phyloP scores from a whole-genome alignment of 2,888 invertebrate genomes.

The Hirtodrosophila alboralis region DNA sequence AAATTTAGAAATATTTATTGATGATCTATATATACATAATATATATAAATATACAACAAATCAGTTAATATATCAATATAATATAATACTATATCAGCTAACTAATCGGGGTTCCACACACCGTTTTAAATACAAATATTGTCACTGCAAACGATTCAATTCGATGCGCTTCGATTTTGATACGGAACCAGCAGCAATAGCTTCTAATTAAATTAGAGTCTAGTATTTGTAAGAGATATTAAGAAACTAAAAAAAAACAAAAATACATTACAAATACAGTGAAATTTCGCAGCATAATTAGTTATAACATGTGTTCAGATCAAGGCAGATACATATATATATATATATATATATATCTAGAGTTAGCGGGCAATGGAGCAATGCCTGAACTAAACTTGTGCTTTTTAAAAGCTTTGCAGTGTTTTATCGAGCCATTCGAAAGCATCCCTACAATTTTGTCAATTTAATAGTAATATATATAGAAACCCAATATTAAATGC shows the following conservation, averaged over 20 bases:
- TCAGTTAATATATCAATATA: conserved; percentile 25
- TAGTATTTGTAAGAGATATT: conserved; percentile 39
- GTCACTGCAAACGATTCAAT: conserved; percentile 26
- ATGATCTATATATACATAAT: conserved; percentile 45
- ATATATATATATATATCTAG: conserved; percentile 8
- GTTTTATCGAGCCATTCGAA: conserved; percentile 12
- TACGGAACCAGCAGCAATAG: conserved; percentile 33
- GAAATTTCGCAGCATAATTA: conserved; percentile 35
- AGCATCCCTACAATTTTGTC: conserved; percentile 73
- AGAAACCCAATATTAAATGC: background rate
- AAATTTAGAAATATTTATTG: conserved; percentile 65
- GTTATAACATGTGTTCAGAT: conserved; percentile 26
- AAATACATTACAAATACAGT: conserved; percentile 38
- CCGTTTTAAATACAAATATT: conserved; percentile 30
- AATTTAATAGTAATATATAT: conserved; percentile 45
- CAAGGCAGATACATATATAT: conserved; percentile 14
- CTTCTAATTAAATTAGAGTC: conserved; percentile 59
- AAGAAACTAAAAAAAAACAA: conserved; percentile 39
- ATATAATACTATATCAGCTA: too few relatives aligned
- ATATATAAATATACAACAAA: conserved; percentile 18
- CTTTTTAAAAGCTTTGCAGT: conserved; percentile 58
- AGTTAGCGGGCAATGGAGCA: too few relatives aligned
- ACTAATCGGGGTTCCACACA: conserved; percentile 35
- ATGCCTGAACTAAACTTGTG: conserved; percentile 27
- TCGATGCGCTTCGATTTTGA: conserved; percentile 5